phyloP scores from a whole-genome alignment of 2,113 vertebrate genomes.

The Perccottus glenii region DNA sequence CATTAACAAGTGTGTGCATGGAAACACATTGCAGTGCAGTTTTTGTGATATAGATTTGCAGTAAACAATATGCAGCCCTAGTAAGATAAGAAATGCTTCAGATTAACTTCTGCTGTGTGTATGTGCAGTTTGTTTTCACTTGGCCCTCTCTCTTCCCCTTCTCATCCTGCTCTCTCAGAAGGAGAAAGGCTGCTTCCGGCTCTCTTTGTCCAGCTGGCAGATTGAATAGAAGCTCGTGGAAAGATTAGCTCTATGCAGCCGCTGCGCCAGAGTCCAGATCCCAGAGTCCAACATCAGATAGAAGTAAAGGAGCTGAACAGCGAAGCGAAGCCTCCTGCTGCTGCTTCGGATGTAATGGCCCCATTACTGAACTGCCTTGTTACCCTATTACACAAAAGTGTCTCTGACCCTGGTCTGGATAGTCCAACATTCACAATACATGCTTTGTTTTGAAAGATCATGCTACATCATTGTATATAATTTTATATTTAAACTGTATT shows the following conservation, averaged over 20 bases:
- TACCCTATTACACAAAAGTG: conserved; percentile 13
- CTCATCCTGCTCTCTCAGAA: conserved; percentile 29
- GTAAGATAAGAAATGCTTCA: conserved; percentile 21
- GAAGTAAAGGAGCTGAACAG: conserved; percentile 18
- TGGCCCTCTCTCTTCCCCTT: conserved; percentile 18
- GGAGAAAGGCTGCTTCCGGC: conserved; percentile 71
- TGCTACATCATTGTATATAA: no score
- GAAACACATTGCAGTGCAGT: no score
- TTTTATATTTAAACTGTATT: no score
- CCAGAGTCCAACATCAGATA: conserved; percentile 33
- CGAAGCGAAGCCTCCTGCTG: conserved; percentile 40
- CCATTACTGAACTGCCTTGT: conserved; percentile 12
- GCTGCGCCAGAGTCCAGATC: conserved; percentile 34
- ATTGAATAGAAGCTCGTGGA: conserved; percentile 59
- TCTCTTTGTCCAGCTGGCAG: conserved; percentile 67
- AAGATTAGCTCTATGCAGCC: conserved; percentile 37
- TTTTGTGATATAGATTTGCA: no score
- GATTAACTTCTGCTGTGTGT: conserved; percentile 14
- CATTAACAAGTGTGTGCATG: no score
- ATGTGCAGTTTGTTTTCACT: conserved; percentile 5
- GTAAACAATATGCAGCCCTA: no score
- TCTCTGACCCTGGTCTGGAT: background rate
- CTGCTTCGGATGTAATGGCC: conserved; percentile 39
- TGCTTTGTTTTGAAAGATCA: no score
- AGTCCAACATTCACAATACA: no score